Conservation (phyloP, 2,113 vertebrate genomes). For the Apteryx mantelli region DNA sequence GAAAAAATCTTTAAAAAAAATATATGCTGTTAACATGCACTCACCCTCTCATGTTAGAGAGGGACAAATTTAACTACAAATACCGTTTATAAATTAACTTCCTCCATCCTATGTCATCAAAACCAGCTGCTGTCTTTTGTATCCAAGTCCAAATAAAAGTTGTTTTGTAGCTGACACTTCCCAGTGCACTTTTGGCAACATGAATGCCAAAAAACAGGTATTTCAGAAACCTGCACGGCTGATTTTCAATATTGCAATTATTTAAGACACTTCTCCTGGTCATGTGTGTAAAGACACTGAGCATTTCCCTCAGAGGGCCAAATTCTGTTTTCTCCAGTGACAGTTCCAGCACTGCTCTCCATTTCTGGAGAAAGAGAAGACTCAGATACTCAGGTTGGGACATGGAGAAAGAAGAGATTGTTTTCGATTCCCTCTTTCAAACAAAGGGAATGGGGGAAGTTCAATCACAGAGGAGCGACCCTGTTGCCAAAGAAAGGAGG, state of each 20-base stretch:
- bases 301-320: not conserved
- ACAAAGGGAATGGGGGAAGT: not conserved
- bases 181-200: not conserved
- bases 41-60: not conserved
- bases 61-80: not conserved
- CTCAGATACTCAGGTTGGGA: conserved; percentile 20
- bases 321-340: not conserved
- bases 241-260: not conserved
- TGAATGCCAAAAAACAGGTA: not conserved
- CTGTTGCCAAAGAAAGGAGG: not conserved
- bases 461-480: rapidly evolving
- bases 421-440: not conserved
- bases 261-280: not conserved
- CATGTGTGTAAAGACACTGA: not conserved
- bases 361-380: not conserved
- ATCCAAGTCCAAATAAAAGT: not conserved
- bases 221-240: not conserved
- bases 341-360: not conserved
- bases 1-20: not conserved
- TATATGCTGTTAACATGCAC: not conserved
- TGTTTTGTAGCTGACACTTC: not conserved
- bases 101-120: not conserved
- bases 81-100: not conserved
- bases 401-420: not conserved
- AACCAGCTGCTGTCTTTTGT: not conserved